Evolutionary conservation across 2,888 invertebrate species (phyloP).

Genomic region (Leptinotarsa tumamoca): DNA sequence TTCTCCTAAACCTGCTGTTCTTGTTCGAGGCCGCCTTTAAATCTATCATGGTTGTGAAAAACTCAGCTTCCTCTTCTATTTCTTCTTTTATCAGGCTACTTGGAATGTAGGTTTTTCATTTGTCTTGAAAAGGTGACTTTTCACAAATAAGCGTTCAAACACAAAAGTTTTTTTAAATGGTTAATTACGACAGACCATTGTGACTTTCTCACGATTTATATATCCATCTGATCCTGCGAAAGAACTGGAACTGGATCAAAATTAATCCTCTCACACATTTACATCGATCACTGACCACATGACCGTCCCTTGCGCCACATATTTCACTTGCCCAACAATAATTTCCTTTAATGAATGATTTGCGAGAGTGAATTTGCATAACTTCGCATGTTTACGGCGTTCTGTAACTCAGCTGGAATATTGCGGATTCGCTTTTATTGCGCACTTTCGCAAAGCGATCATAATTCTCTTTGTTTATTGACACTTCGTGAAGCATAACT

Average conservation of each 20-base stretch:
- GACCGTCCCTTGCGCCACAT: not conserved
- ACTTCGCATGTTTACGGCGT: constrained; percentile 8
- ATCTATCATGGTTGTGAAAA: too few species aligned
- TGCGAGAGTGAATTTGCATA: constrained; percentile 3
- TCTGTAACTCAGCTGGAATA: constrained; percentile 11
- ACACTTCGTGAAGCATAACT: constrained; percentile 9
- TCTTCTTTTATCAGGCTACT: too few species aligned
- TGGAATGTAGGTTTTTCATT: too few species aligned
- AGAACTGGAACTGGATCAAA: not conserved
- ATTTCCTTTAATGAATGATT: constrained; percentile 11
- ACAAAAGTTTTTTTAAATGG: too few species aligned
- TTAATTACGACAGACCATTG: too few species aligned
- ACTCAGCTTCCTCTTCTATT: too few species aligned
- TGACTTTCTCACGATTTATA: not conserved
- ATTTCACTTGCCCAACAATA: constrained; percentile 1
- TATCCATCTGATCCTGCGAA: not conserved
- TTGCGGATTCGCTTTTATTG: constrained; percentile 9
- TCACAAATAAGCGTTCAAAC: too few species aligned
- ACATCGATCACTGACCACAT: not conserved
- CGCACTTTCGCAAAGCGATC: constrained; percentile 3
- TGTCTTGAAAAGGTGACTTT: too few species aligned
- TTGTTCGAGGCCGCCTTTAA: too few species aligned
- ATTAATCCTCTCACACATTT: not conserved
- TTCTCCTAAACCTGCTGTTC: too few species aligned
- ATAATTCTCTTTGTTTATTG: constrained; percentile 16